Base-by-base conservation (phyloP, 92 coral and sea anemone genomes). In the Parazoanthus darwini region DNA sequence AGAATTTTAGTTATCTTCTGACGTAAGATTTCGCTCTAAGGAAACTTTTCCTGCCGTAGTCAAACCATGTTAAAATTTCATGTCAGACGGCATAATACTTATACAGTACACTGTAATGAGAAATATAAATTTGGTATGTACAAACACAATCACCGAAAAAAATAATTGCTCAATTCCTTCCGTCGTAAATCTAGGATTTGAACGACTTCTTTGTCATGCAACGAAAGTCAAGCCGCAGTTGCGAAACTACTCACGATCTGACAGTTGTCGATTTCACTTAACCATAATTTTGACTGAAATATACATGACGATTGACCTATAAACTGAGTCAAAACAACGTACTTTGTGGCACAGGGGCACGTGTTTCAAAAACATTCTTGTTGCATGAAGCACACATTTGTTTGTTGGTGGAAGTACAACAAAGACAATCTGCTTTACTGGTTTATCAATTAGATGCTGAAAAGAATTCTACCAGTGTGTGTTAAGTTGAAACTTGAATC, bases 101-200 rank as follows among this genome's bases (percentile, higher is more conserved):
- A 71, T 44, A 44, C 59, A n/a, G 63, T 68, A 36, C 29, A 26
- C 15, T 39, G 74, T 46, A 68, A 79, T 79, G 22, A 38, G 58
- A 43, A 84, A 84, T 84, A 66, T 84, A 84, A 84, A 84, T 72
- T 71, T 26, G 23, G 44, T 15, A 10, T 42, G 38, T 68, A 39
- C 80, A 42, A 84, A 13, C 67, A 18, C 39, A 33, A 46, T 50
- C 43, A 33, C 37, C 10, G 74, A 48, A 68, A n/a, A 39, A 39
- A 82, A 65, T 43, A 68, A 68, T 82, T 68, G 77, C 38, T 66
- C 25, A 26, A 73, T 84, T 67, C 65, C 79, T 71, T 68, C 87
- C 78, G 78, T 33, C 78, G 46, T 26, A 46, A 39, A 84, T 70
- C 75, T 68, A 16, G 86, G 44, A 16, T 70, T 83, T 18, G 65